Conservation (phyloP, 2,888 invertebrate genomes). For the Fissipunctia ypsillon region DNA sequence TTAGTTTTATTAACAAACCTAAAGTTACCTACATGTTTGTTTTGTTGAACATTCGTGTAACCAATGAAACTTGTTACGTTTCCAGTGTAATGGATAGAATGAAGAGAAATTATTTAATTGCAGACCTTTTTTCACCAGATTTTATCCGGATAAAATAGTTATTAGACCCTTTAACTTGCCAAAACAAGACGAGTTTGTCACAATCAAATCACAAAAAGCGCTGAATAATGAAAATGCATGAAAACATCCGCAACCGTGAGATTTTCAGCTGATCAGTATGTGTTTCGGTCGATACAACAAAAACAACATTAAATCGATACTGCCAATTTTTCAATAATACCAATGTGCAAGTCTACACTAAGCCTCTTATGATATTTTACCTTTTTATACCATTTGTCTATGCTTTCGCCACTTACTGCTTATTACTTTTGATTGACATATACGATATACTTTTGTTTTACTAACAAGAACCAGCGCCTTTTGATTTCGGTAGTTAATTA, state of each 20-base stretch:
- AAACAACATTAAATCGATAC: conserved; percentile 1
- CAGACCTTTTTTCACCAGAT: not conserved
- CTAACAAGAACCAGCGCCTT: no score
- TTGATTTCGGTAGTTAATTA: no score
- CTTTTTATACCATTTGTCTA: no score
- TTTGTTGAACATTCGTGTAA: conserved; percentile 19
- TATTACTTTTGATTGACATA: no score
- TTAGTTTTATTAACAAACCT: conserved; percentile 51
- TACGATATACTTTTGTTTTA: no score
- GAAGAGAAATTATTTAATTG: not conserved
- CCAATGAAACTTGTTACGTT: not conserved
- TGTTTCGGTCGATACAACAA: not conserved
- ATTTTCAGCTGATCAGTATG: not conserved
- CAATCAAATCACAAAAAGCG: not conserved
- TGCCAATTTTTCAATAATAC: no score
- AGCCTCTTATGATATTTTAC: no score
- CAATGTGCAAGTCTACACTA: no score
- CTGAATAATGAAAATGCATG: not conserved
- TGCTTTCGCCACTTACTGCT: no score
- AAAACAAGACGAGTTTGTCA: not conserved
- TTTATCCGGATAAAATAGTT: not conserved
- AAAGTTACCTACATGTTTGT: conserved; percentile 27
- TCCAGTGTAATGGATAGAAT: not conserved
- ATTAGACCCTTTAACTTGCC: not conserved
- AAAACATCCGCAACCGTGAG: not conserved